Evolutionary conservation across 1,140 invertebrate species (phyloP).

Genomic region (Kradibia gibbosae): DNA sequence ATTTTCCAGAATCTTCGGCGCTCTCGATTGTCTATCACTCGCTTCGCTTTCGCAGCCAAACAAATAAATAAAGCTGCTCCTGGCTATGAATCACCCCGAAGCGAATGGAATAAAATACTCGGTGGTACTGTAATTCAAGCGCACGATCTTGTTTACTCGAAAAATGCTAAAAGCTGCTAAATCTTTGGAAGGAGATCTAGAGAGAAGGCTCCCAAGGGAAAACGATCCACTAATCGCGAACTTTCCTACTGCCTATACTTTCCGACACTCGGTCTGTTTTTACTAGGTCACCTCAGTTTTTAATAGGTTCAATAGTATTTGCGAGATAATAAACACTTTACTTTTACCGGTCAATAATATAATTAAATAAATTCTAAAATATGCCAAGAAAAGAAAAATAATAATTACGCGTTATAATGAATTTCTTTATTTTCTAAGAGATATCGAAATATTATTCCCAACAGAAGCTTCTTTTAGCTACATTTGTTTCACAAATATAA

Average conservation of each 20-base stretch:
- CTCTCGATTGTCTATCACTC: not conserved
- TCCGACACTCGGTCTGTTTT: not conserved
- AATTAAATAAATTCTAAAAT: too few species aligned
- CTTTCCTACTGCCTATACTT: not conserved
- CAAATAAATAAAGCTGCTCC: conserved; percentile 12
- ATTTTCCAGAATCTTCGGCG: too few species aligned
- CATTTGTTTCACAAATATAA: too few species aligned
- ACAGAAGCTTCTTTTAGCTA: too few species aligned
- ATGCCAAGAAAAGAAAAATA: too few species aligned
- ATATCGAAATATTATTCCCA: too few species aligned
- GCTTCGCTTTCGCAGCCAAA: not conserved
- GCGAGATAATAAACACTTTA: not conserved
- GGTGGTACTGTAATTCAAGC: conserved; percentile 18
- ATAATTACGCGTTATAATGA: too few species aligned
- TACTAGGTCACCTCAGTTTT: too few species aligned
- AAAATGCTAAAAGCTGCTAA: not conserved
- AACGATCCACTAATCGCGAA: not conserved
- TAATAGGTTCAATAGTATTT: not conserved
- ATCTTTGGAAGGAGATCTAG: not conserved
- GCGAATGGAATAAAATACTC: not conserved
- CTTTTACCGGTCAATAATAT: too few species aligned
- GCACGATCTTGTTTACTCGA: not conserved
- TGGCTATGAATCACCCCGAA: conserved; percentile 1
- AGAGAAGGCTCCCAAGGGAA: not conserved
- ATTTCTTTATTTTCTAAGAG: too few species aligned